phyloP scores from a whole-genome alignment of 1,140 invertebrate species.

The Paramacrobiotus metropolitanus region DNA sequence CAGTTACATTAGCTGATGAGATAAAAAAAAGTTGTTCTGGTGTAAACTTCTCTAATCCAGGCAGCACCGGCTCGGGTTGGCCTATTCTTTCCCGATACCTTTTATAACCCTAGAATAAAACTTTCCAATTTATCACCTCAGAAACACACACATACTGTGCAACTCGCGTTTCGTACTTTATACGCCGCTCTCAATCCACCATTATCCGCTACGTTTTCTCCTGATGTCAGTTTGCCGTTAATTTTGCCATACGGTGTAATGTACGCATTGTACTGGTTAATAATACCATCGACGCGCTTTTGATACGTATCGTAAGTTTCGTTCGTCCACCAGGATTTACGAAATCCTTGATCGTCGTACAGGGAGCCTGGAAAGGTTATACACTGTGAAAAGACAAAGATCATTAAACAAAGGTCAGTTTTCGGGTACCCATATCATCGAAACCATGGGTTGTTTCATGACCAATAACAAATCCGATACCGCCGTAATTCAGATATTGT shows the following conservation, averaged over 20 bases:
- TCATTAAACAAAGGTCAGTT: no score
- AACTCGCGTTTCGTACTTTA: slow-evolving; percentile 34
- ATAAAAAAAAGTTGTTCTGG: no score
- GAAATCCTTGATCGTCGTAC: background rate
- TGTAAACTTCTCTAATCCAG: no score
- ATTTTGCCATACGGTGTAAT: slow-evolving; percentile 20
- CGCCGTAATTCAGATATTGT: slow-evolving; percentile 32
- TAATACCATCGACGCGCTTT: background rate
- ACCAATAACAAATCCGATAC: slow-evolving; percentile 34
- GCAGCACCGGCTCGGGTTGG: no score
- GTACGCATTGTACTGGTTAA: background rate
- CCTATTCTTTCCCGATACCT: no score
- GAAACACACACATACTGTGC: no score
- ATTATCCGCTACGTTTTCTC: slow-evolving; percentile 79
- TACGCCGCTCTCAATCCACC: slow-evolving; percentile 70
- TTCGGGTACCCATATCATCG: slow-evolving; percentile 28
- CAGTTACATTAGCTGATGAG: slow-evolving; percentile 19
- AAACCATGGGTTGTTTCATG: slow-evolving; percentile 36
- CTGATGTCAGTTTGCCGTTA: slow-evolving; percentile 50
- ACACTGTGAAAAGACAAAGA: background rate
- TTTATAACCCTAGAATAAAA: no score
- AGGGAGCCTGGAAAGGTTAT: background rate
- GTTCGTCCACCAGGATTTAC: background rate
- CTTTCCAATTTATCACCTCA: background rate
- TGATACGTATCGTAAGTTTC: background rate